Evolutionary conservation across 1,140 invertebrate species (phyloP).

Genomic region (Trachymyrmex cornetzi): DNA sequence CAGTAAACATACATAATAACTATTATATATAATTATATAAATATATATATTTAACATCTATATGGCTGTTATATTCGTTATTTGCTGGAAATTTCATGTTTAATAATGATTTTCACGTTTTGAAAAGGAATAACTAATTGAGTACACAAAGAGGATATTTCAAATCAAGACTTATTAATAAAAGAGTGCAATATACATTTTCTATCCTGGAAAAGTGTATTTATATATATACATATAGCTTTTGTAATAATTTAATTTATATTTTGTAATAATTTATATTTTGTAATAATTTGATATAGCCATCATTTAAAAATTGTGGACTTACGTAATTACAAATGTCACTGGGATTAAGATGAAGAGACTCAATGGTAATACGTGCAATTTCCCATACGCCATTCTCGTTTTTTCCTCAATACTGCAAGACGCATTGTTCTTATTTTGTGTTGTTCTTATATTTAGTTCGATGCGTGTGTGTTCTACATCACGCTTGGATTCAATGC

Average conservation of each 20-base stretch:
- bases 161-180: slow-evolving; percentile 9
- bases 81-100: neutral
- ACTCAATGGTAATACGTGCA: slow-evolving; percentile 85
- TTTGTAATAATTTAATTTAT: neutral
- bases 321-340: slow-evolving; percentile 87
- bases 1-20: too few species aligned
- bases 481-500: neutral
- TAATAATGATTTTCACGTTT: neutral
- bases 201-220: neutral
- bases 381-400: slow-evolving; percentile 80
- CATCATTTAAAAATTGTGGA: slow-evolving; percentile 43
- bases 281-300: neutral
- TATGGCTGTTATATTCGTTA: too few species aligned
- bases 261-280: neutral
- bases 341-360: slow-evolving; percentile 85
- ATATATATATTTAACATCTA: too few species aligned
- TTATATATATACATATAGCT: neutral
- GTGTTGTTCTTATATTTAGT: neutral
- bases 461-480: neutral
- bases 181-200: neutral
- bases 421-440: slow-evolving; percentile 43
- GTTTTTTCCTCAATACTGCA: slow-evolving; percentile 11
- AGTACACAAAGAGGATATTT: neutral
- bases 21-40: too few species aligned
- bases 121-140: slow-evolving; percentile 9